These are phyloP conservation scores for Onchidella celtica DNA, from an alignment of 2,888 invertebrate species.

Conservation along the genomic window DNA sequence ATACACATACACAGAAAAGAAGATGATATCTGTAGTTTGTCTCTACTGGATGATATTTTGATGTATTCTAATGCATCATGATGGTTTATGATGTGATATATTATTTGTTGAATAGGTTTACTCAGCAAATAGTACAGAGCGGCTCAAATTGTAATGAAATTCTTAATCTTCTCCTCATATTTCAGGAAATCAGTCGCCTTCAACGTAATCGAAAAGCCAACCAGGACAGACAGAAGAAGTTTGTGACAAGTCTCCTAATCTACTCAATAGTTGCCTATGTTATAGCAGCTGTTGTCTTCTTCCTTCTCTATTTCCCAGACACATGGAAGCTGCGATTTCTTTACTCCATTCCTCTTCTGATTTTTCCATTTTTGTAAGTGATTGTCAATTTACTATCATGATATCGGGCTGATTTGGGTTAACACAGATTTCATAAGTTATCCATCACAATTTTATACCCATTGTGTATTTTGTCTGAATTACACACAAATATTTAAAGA, in stretches of 20 bases:
- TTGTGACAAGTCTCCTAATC: constrained; percentile 89
- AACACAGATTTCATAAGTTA: neutral
- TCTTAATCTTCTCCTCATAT: too few relatives aligned
- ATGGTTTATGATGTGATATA: too few relatives aligned
- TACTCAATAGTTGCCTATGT: constrained; percentile 83
- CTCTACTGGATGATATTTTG: too few relatives aligned
- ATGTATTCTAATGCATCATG: too few relatives aligned
- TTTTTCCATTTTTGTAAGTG: constrained; percentile 92
- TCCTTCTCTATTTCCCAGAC: constrained; percentile 89
- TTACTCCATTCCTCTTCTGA: constrained; percentile 89
- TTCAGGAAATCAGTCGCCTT: constrained; percentile 88
- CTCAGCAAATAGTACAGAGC: too few relatives aligned
- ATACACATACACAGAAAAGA: too few relatives aligned
- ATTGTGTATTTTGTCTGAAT: too few relatives aligned
- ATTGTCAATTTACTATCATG: neutral
- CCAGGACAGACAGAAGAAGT: constrained; percentile 89
- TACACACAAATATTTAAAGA: too few relatives aligned
- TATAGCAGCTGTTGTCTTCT: constrained; percentile 87
- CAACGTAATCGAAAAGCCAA: constrained; percentile 90
- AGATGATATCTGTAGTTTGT: too few relatives aligned
- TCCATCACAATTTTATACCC: constrained; percentile 30
- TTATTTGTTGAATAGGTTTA: too few relatives aligned
- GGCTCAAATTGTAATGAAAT: too few relatives aligned
- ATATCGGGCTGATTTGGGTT: neutral
- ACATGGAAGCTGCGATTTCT: constrained; percentile 87